Evolutionary conservation across 2,113 vertebrate genomes (phyloP), one percentile per base, ranked within the genome.

Genomic region (Siniperca chuatsi): DNA sequence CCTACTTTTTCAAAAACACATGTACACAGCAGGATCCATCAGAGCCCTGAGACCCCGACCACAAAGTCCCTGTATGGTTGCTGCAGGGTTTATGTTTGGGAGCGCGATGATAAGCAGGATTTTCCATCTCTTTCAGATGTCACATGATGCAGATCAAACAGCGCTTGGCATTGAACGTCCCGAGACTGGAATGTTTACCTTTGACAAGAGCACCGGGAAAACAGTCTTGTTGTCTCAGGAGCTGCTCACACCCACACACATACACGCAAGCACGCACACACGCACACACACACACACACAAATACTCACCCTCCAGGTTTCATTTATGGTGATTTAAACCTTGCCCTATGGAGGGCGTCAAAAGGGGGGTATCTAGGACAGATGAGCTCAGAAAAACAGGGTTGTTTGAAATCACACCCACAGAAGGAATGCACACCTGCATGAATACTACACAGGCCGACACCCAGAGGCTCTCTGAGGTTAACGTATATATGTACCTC

Each of bases 131-230:
- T 86, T 87, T 90, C 81, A 89, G 67, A 81, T 91, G 87, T 95
- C 87, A 94, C 90, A 90, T 92, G 93, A 90, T 69, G 50, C 65
- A 90, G 82, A 92, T 94, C 90, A 94, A 91, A 92, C 86, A 8
- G 81, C 12, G 33, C 82, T 87, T 90, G 91, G 87, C 90, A 89
- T 81, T 92, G 89, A 93, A 85, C 86, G 73, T 89, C 89, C 91
- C 89, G 77, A 62, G 76, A 73, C 89, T 91, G 92, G 92, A 95
- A 94, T 93, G 91, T 93, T 94, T 93, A 91, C 89, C 71, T 92
- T 92, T 73, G 83, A 90, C 86, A 70, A 83, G 89, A 90, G 84
- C 78, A 66, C 55, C 0, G 60, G 78, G 83, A 85, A 92, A 90
- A 93, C 71, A 79, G 82, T 61, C 68, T 35, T 90, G 89, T 88